phyloP scores from a whole-genome alignment of 37 sponge, comb jelly and placozoan species.

The Theonella swinhoei region DNA sequence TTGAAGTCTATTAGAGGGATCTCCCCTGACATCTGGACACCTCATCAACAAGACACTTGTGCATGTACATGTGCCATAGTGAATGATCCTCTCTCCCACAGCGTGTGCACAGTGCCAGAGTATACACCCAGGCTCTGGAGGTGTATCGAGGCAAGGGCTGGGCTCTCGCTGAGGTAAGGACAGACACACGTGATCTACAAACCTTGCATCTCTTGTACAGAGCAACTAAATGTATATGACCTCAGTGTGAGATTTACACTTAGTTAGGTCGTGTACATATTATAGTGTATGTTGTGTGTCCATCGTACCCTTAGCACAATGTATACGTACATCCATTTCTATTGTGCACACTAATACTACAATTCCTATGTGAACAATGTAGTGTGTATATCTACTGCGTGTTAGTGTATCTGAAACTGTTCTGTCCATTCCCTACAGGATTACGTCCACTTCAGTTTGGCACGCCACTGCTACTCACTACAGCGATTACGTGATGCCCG shows the following conservation, averaged over 20 bases:
- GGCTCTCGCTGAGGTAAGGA: conserved; percentile 79
- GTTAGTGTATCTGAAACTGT: too few species aligned
- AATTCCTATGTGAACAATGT: too few species aligned
- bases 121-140: conserved; percentile 63
- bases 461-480: conserved; percentile 44
- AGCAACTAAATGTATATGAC: too few species aligned
- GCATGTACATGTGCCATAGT: conserved; percentile 1
- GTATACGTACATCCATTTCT: not conserved
- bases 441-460: conserved; percentile 58
- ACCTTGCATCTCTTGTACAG: too few species aligned
- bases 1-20: too few species aligned
- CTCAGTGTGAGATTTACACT: too few species aligned
- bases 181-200: not conserved
- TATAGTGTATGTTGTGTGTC: not conserved
- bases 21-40: too few species aligned
- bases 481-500: conserved; percentile 38
- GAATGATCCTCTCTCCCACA: too few species aligned
- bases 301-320: not conserved
- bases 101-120: conserved; percentile 55
- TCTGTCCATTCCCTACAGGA: conserved; percentile 20
- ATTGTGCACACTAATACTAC: too few species aligned
- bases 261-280: too few species aligned
- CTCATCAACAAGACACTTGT: too few species aligned
- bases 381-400: too few species aligned
- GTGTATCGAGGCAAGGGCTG: conserved; percentile 67